phyloP scores from a whole-genome alignment of 2,888 invertebrate genomes.

The Gari tellinella region DNA sequence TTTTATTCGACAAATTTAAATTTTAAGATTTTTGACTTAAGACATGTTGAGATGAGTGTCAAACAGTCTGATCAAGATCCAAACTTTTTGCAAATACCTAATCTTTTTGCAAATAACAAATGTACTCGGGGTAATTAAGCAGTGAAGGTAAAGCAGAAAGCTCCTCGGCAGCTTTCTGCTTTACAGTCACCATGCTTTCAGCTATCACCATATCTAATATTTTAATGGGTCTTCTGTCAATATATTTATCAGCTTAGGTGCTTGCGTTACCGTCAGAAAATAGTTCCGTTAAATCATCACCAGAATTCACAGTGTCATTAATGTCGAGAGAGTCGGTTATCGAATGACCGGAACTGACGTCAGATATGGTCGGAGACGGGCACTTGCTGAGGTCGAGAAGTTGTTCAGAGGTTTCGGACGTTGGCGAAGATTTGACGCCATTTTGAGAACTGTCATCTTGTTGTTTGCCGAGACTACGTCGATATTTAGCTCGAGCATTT shows the following conservation, averaged over 20 bases:
- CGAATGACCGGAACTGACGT: conserved; percentile 76
- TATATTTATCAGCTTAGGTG: background rate
- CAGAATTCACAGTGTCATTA: background rate
- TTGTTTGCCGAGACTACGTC: conserved; percentile 90
- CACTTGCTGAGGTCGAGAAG: conserved; percentile 74
- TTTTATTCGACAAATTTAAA: no score
- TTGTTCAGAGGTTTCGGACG: conserved; percentile 56
- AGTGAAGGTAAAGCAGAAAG: no score
- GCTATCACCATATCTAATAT: no score
- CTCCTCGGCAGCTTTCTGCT: no score
- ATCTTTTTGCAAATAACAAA: no score
- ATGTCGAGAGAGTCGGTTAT: conserved; percentile 74
- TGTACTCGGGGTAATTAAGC: no score
- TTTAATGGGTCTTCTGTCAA: no score
- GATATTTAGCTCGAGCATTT: conserved; percentile 99
- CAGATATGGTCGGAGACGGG: conserved; percentile 78
- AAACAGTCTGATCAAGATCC: no score
- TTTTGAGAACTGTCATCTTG: conserved; percentile 54
- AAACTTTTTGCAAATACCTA: no score
- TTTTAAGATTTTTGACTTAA: no score
- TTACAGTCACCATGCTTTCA: no score
- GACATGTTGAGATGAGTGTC: no score
- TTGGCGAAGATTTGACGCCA: conserved; percentile 48
- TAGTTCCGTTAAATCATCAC: conserved; percentile 21
- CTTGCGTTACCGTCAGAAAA: conserved; percentile 29